Base-by-base conservation (phyloP, 2,888 invertebrate genomes). In the Xestia sexstrigata region DNA sequence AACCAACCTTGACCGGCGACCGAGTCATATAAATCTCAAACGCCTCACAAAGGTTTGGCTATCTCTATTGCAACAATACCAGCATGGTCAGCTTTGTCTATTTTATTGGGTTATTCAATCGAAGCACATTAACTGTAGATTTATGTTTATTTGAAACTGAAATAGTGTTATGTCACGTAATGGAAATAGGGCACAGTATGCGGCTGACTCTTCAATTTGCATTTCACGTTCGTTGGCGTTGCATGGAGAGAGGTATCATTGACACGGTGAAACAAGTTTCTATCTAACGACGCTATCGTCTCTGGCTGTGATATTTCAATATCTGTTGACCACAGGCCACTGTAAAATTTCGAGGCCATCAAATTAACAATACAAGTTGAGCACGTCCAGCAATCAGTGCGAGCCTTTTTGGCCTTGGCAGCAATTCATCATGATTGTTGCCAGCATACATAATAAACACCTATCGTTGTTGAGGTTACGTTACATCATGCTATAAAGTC, bases 1-100 rank as follows among this genome's bases (percentile, higher is more conserved):
- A 65, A 85, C 90, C 93, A 95, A 93, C 96, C 96, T 96, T 96
- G 96, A 96, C 96, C 95, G 94, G 88, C 85, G 90, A 93, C 89
- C 89, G 86, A 90, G 90, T 87, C 88, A 85, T 89, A 92, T 92
- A 92, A 92, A 93, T 92, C 91, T 90, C 88, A 88, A 88, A 84
- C 79, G 80, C 84, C 86, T 89, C 89, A 92, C 91, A 92, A 90
- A 89, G 88, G 79, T 90, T 90, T 90, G 85, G 90, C 89, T 88
- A 88, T 87, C 87, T 87, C 82, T 87, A 85, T 85, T 90, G 82
- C 85, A 85, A 79, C 86, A 83, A 83, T 84, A 84, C 83, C 26
- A 76, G 73, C 83, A 83, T 83, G 81, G 88, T 81, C 81, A 86
- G 82, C 60, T 70, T n/a, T 67, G 77, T 79, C 49, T 67, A 86